Conservation (phyloP, 64 coral and sea anemone species). For the Stichodactyla helianthus region DNA sequence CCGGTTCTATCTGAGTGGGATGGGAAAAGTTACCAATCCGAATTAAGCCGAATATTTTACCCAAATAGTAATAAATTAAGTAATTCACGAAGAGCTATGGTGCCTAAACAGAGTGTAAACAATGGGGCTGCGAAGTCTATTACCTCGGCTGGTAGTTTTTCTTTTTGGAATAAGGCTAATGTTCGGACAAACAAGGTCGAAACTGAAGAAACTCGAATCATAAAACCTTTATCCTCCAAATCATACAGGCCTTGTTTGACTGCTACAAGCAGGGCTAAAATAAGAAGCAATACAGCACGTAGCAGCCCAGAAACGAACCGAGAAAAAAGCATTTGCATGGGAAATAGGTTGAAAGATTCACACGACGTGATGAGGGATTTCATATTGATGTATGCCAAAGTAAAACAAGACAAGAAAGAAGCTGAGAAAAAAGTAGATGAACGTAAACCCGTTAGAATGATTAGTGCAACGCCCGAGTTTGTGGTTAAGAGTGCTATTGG, state of each 20-base stretch:
- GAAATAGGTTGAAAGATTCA: not conserved
- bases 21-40: not conserved
- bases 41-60: not conserved
- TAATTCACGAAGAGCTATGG: not conserved
- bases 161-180: not conserved
- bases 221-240: constrained; percentile 11
- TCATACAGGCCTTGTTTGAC: constrained; percentile 6
- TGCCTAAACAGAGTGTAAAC: not conserved
- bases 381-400: constrained; percentile 27
- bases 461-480: constrained; percentile 17
- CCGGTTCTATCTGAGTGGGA: not conserved
- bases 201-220: not conserved
- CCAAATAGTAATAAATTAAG: not conserved
- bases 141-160: not conserved
- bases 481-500: constrained; percentile 27
- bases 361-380: constrained; percentile 10
- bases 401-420: constrained; percentile 5
- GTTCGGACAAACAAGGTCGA: not conserved
- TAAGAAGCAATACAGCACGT: not conserved
- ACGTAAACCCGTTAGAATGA: not conserved
- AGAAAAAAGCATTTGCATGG: not conserved
- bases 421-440: not conserved
- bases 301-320: not conserved
- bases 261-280: not conserved
- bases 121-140: not conserved